Percentiles rank a stretch among this genome's conserved stretches.
phyloP scores from a whole-genome alignment of 2,113 vertebrate genomes.

The Marcusenius ussheri region DNA sequence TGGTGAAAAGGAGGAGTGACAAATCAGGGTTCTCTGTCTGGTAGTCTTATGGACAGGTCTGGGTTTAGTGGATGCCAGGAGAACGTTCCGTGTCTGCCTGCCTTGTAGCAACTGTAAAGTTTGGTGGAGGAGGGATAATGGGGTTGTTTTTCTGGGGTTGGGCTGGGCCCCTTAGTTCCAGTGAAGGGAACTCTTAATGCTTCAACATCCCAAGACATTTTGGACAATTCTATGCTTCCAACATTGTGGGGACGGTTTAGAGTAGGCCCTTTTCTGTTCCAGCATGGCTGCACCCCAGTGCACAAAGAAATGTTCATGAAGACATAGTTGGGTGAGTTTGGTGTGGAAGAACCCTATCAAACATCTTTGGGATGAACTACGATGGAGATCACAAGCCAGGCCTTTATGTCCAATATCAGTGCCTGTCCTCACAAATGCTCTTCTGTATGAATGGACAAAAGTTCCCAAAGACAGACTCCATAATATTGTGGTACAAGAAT shows the following conservation, averaged over 20 bases:
- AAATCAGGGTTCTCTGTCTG: background rate
- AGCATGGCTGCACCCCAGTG: background rate
- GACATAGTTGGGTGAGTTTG: background rate
- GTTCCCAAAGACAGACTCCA: background rate
- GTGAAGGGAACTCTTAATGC: background rate
- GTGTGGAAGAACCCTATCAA: background rate
- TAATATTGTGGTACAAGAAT: background rate
- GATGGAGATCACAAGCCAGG: background rate
- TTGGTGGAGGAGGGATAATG: background rate
- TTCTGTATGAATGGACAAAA: background rate
- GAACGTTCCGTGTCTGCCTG: background rate
- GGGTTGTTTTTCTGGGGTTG: background rate
- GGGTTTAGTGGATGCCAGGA: background rate
- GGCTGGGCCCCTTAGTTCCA: background rate
- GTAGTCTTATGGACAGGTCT: background rate
- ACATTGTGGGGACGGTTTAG: background rate
- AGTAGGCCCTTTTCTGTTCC: too few relatives aligned
- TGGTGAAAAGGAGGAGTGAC: background rate
- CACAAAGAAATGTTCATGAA: background rate
- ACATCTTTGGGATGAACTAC: background rate
- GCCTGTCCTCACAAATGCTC: background rate
- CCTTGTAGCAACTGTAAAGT: background rate
- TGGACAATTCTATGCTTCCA: background rate
- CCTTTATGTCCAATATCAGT: background rate
- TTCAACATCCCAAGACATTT: background rate